Base-by-base conservation (phyloP, 2,888 invertebrate genomes). In the Mimumesa dahlbomi region DNA sequence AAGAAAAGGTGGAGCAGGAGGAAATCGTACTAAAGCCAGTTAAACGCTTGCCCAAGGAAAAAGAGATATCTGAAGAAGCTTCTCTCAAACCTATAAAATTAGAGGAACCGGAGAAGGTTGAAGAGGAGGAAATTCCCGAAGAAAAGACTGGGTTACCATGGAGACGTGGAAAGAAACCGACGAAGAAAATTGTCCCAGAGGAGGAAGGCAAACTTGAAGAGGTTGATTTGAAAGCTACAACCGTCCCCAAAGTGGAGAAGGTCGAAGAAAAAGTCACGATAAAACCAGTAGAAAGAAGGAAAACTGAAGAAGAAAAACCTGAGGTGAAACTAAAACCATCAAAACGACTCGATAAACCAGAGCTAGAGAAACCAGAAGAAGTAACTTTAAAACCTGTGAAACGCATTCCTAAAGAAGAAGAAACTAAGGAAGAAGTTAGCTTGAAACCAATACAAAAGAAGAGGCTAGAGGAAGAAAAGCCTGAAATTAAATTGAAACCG, bases 41-140 rank as follows among this genome's bases (percentile, higher is more conserved):
- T 9, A 86, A 85, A 38, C 85, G 83, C 2, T 73, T 84, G n/a
- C 9, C 34, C n/a, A n/a, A 9, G 91, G 91, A 84, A 83, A 90
- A 57, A 11, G 62, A 65, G 49, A 66, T 63, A 62, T 63, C 64
- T 42, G 58, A 80, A 50, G 65, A 66, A 18, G 49, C 2, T 11
- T 18, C 25, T 3, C 25, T 22, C 3, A 49, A 18, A 19, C 36
- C 16, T 18, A 11, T 49, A 18, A 31, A 36, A 31, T 34, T 18
- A 29, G 71, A 73, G 90, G 91, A 61, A 71, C 29, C 29, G 6
- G 81, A 2, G 59, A 19, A 18, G 14, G 34, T 45, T 16, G 16
- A 14, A 16, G 9, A 40, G 14, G 68, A 61, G 22, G 63, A 77
- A 7, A n/a, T 52, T 16, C 29, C 58, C 21, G 42, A 43, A 48